Evolutionary conservation across 2,113 vertebrate species (phyloP).

Genomic region (Boulengeromyrus knoepffleri): DNA sequence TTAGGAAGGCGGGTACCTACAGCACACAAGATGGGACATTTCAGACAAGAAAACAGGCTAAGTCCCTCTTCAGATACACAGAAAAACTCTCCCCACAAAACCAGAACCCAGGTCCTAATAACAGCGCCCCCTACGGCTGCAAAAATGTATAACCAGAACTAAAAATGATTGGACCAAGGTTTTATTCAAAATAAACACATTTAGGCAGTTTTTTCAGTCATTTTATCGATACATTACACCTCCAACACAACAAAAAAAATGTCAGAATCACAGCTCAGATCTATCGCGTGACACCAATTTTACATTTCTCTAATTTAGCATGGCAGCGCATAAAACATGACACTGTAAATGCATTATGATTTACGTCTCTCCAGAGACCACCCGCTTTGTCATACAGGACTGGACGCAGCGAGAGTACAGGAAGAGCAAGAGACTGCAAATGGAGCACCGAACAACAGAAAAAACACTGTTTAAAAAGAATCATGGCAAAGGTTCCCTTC

Average conservation of each 20-base stretch:
- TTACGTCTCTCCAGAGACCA: neutral
- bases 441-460: neutral
- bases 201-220: neutral
- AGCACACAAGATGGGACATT: conserved; percentile 3
- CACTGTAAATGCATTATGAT: neutral
- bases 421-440: neutral
- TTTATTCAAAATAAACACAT: conserved; percentile 1
- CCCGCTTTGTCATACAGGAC: neutral
- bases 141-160: neutral
- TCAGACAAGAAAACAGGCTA: neutral
- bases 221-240: neutral
- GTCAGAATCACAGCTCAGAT: neutral
- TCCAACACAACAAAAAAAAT: neutral
- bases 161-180: neutral
- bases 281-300: neutral
- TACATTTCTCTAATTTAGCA: neutral
- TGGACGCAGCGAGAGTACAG: neutral
- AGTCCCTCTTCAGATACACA: neutral
- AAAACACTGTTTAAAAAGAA: neutral
- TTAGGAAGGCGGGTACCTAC: conserved; percentile 34
- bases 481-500: neutral
- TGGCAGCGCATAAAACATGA: neutral
- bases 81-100: neutral
- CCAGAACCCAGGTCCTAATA: neutral
- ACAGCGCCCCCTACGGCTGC: neutral